phyloP scores from a whole-genome alignment of 1,140 invertebrate genomes.

The Orius insidiosus region DNA sequence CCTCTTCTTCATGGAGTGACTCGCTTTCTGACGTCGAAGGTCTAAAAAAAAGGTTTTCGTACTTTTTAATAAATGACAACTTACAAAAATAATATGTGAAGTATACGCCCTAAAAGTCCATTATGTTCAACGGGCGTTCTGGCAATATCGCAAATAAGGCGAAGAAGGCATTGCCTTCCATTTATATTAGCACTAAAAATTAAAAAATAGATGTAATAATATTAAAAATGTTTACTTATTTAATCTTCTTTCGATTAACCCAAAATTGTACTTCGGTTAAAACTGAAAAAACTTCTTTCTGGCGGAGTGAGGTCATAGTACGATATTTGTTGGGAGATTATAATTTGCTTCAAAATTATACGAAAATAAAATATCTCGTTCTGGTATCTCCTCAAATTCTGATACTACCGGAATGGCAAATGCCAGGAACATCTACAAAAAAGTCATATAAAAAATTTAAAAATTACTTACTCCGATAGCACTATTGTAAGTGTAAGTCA shows the following conservation, averaged over 20 bases:
- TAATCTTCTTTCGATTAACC: conserved; percentile 7
- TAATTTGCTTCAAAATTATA: conserved; percentile 62
- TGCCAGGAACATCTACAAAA: conserved; percentile 38
- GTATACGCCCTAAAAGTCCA: no score
- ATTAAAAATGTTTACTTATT: background rate
- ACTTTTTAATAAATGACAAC: no score
- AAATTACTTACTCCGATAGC: background rate
- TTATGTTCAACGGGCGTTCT: conserved; percentile 8
- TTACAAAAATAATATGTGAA: no score
- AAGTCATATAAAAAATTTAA: no score
- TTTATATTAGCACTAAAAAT: conserved; percentile 12
- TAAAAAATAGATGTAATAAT: background rate
- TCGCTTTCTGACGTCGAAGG: no score
- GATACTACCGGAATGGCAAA: conserved; percentile 41
- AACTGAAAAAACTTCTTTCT: conserved; percentile 2
- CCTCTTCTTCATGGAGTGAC: no score
- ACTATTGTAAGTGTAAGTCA: background rate
- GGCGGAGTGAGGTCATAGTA: conserved; percentile 15
- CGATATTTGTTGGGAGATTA: conserved; percentile 27
- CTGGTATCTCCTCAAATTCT: conserved; percentile 33
- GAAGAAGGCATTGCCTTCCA: conserved; percentile 16
- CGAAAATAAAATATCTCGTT: conserved; percentile 48
- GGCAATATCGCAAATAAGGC: conserved; percentile 17
- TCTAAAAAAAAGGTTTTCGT: no score
- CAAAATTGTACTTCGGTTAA: conserved; percentile 12